phyloP scores from a whole-genome alignment of 1,140 invertebrate genomes.

The Drosophila paulistorum region DNA sequence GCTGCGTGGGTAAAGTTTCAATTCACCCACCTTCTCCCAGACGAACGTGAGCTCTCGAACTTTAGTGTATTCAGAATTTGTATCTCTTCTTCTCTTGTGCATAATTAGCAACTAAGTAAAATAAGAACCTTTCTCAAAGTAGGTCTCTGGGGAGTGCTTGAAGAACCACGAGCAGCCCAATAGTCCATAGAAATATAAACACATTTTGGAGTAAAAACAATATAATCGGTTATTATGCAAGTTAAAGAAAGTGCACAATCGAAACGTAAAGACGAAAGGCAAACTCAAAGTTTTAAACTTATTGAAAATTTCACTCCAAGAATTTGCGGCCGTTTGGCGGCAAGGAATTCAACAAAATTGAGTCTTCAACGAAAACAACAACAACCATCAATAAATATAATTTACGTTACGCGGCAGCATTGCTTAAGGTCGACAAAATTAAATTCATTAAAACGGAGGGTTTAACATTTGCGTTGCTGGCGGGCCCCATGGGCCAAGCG shows the following conservation, averaged over 20 bases:
- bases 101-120: constrained; percentile 5
- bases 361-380: constrained; percentile 53
- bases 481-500: constrained; percentile 87
- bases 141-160: constrained; percentile 1
- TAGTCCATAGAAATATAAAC: background rate
- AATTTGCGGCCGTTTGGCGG: constrained; percentile 54
- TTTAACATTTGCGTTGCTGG: constrained; percentile 83
- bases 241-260: constrained; percentile 56
- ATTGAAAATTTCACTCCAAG: constrained; percentile 35
- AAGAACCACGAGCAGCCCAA: background rate
- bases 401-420: constrained; percentile 65
- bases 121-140: background rate
- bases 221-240: constrained; percentile 65
- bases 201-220: background rate
- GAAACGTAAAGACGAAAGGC: constrained; percentile 29
- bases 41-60: background rate
- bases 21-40: background rate
- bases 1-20: background rate
- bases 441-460: constrained; percentile 83
- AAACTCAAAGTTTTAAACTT: constrained; percentile 48
- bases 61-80: background rate
- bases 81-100: background rate
- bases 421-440: constrained; percentile 79
- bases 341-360: constrained; percentile 63
- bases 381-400: constrained; percentile 55